Percentiles rank a stretch among this genome's conserved stretches.
Evolutionary conservation across 1,140 invertebrate species (phyloP).

Genomic region (Brachystomella parvula): DNA sequence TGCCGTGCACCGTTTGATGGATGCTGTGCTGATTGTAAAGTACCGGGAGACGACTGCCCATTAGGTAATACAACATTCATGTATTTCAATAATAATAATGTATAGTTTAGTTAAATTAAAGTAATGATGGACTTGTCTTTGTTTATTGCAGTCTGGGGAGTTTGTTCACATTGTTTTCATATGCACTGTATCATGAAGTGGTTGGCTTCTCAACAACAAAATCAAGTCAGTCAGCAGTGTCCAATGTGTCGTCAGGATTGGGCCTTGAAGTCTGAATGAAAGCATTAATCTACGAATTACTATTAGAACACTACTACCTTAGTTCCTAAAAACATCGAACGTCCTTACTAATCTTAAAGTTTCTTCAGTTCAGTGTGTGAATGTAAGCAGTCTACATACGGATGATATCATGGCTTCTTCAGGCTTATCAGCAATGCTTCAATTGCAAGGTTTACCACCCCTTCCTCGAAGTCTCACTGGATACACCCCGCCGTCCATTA

Average conservation of each 20-base stretch:
- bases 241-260: slow-evolving; percentile 99
- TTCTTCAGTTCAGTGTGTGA: too few relatives aligned
- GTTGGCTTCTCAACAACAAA: slow-evolving; percentile 74
- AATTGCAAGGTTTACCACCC: slow-evolving; percentile 35
- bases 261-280: slow-evolving; percentile 44
- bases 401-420: slow-evolving; percentile 3
- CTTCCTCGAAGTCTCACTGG: slow-evolving; percentile 35
- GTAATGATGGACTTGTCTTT: too few relatives aligned
- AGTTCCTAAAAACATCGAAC: too few relatives aligned
- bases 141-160: slow-evolving; percentile 90
- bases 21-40: slow-evolving; percentile 96
- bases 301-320: too few relatives aligned
- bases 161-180: slow-evolving; percentile 98
- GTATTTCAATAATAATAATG: background rate
- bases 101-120: background rate
- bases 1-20: slow-evolving; percentile 98
- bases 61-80: slow-evolving; percentile 51
- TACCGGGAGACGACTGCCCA: slow-evolving; percentile 97
- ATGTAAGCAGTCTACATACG: too few relatives aligned
- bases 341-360: too few relatives aligned
- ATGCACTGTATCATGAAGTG: slow-evolving; percentile 99
- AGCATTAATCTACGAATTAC: too few relatives aligned
- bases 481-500: slow-evolving; percentile 5
- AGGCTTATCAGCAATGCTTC: slow-evolving; percentile 23
- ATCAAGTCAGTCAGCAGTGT: slow-evolving; percentile 75